Evolutionary conservation across 2,888 invertebrate genomes (phyloP).

Genomic region (Catocala nupta): DNA sequence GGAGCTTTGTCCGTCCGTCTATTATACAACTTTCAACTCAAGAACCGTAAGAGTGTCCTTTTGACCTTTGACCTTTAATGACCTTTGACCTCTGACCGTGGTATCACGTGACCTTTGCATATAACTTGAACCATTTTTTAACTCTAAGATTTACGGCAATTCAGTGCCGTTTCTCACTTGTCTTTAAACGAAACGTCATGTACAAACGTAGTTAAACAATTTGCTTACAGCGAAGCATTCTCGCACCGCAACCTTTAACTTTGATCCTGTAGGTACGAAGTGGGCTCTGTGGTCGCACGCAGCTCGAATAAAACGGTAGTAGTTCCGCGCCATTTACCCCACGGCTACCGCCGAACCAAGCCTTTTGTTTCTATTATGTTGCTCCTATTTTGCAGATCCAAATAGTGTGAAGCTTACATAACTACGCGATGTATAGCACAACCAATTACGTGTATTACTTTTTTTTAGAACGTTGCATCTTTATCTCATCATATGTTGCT

Average conservation of each 20-base stretch:
- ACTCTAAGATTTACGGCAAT: too few species aligned
- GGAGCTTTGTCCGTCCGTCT: too few species aligned
- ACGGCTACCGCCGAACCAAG: constrained; percentile 45
- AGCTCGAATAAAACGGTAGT: constrained; percentile 62
- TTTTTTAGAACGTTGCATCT: neutral
- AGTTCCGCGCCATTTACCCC: constrained; percentile 66
- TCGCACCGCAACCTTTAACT: constrained; percentile 13
- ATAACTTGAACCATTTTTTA: too few species aligned
- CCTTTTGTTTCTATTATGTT: constrained; percentile 58
- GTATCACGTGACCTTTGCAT: too few species aligned
- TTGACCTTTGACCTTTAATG: too few species aligned
- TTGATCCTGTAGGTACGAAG: constrained; percentile 20
- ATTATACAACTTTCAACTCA: too few species aligned
- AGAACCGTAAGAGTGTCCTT: too few species aligned
- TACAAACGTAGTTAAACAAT: constrained; percentile 17
- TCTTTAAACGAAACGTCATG: too few species aligned
- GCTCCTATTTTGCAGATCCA: constrained; percentile 21
- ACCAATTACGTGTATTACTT: constrained; percentile 5
- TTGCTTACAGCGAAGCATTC: constrained; percentile 16
- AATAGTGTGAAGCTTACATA: constrained; percentile 33
- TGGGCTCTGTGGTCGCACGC: constrained; percentile 34
- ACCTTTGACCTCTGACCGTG: too few species aligned
- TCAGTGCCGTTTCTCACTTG: too few species aligned
- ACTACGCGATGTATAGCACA: constrained; percentile 15
- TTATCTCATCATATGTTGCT: too few species aligned